These are phyloP conservation scores for Caenorhabditis parvicauda DNA, from an alignment of 2,888 invertebrate species.

Conservation along the genomic window DNA sequence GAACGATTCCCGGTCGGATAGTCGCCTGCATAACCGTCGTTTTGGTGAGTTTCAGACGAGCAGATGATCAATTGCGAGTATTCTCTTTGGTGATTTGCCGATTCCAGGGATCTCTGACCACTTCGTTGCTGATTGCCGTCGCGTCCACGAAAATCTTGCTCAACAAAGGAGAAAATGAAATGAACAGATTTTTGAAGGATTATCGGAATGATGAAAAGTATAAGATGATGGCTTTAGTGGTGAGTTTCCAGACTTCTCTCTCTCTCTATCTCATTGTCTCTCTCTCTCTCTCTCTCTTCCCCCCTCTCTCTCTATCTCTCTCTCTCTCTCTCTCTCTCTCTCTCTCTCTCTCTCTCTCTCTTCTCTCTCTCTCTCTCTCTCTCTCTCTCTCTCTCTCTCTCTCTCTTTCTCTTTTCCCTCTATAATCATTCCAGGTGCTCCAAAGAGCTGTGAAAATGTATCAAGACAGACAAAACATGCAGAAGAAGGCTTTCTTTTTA, in stretches of 20 bases:
- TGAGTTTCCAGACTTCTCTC: background rate
- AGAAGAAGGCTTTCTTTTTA: too few relatives aligned
- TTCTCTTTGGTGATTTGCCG: too few relatives aligned
- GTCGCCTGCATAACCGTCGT: too few relatives aligned
- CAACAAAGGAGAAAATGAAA: background rate
- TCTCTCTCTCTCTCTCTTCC: slow-evolving; percentile 5
- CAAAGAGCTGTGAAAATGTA: slow-evolving; percentile 1
- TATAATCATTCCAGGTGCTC: slow-evolving; percentile 7
- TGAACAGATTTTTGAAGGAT: slow-evolving; percentile 2
- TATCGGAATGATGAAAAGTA: slow-evolving; percentile 1
- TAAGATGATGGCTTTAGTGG: slow-evolving; percentile 6
- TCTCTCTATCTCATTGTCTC: slow-evolving; percentile 7
- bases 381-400: background rate
- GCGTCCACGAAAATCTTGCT: background rate
- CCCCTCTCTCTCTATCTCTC: background rate
- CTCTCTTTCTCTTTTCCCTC: slow-evolving; percentile 13
- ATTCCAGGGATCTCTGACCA: too few relatives aligned
- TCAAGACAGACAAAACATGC: background rate
- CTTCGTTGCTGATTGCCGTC: too few relatives aligned
- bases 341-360: slow-evolving; percentile 3
- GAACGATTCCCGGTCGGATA: too few relatives aligned
- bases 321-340: slow-evolving; percentile 9
- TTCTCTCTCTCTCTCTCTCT: slow-evolving; percentile 7
- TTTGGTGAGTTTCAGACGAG: too few relatives aligned
- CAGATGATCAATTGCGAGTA: too few relatives aligned